Evolutionary conservation across 2,888 invertebrate genomes (phyloP).

Genomic region (Megamerina dolium): DNA sequence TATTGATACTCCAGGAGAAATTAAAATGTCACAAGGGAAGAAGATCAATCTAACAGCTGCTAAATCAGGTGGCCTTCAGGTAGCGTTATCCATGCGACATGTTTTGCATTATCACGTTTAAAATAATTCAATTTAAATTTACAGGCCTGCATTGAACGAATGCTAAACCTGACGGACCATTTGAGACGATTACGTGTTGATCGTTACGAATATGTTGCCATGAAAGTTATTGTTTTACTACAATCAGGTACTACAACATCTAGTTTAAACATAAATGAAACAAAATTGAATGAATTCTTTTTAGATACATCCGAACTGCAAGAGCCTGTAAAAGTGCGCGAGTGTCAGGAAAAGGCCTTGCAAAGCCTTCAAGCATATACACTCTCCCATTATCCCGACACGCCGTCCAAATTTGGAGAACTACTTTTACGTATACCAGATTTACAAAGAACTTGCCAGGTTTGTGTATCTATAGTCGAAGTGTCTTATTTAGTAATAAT

Average conservation of each 20-base stretch:
- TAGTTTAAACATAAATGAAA: background rate
- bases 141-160: constrained; percentile 80
- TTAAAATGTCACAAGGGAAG: constrained; percentile 58
- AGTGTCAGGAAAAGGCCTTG: constrained; percentile 88
- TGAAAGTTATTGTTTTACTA: constrained; percentile 89
- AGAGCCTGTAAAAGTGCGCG: constrained; percentile 89
- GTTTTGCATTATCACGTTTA: background rate
- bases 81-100: constrained; percentile 31
- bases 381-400: constrained; percentile 79
- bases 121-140: background rate
- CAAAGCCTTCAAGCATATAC: constrained; percentile 91
- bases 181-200: constrained; percentile 83
- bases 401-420: constrained; percentile 93
- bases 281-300: background rate
- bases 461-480: constrained; percentile 38
- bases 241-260: constrained; percentile 66
- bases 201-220: constrained; percentile 92
- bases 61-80: constrained; percentile 53
- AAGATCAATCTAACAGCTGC: constrained; percentile 47
- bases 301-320: constrained; percentile 85
- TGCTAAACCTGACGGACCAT: constrained; percentile 92
- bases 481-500: background rate
- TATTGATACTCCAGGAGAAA: constrained; percentile 83
- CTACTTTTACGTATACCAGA: constrained; percentile 88
- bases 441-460: constrained; percentile 89